Conservation (phyloP, 2,113 vertebrate genomes). For the Phyllostomus discolor region DNA sequence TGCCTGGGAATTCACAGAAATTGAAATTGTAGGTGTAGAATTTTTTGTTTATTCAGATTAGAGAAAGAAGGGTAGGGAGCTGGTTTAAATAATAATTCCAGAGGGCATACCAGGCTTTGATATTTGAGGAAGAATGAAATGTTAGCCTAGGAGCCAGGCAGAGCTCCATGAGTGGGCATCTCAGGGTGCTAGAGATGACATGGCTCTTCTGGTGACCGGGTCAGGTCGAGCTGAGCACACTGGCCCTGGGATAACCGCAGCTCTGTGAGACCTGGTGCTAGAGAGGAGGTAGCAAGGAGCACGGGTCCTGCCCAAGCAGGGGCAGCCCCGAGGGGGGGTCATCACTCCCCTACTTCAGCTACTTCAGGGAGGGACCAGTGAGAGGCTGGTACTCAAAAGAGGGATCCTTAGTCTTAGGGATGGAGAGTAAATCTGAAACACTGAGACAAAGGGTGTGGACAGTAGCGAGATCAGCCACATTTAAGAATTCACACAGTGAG, state of each 20-base stretch:
- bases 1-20: neutral
- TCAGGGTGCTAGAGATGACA: no score
- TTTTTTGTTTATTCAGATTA: neutral
- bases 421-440: neutral
- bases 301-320: accelerated
- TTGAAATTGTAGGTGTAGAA: neutral
- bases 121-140: neutral
- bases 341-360: accelerated
- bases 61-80: neutral
- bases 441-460: accelerated
- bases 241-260: accelerated
- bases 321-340: neutral
- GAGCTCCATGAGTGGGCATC: no score
- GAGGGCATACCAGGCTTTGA: neutral
- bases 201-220: accelerated
- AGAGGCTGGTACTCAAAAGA: no score
- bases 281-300: no score
- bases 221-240: accelerated
- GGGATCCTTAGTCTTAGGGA: neutral
- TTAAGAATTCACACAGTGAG: neutral
- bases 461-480: no score
- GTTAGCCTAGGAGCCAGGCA: neutral
- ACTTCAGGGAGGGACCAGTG: accelerated
- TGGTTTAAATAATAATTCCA: neutral
- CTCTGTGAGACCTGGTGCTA: no score